phyloP scores from a whole-genome alignment of 37 sponge, comb jelly and placozoan genomes.

The Corticium candelabrum region DNA sequence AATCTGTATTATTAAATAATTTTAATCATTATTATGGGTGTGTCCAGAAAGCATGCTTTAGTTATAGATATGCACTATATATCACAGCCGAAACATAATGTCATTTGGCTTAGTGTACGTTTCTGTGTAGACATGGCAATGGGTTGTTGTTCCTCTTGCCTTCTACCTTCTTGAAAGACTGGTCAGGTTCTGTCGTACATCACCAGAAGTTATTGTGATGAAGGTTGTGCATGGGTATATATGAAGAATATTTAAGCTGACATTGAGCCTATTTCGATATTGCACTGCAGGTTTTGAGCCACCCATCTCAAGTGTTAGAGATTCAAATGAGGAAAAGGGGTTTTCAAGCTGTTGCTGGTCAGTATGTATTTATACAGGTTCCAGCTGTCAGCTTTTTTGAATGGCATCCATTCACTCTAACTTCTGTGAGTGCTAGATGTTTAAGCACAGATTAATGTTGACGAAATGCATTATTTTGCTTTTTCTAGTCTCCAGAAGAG shows the following conservation, averaged over 20 bases:
- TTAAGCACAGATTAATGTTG: background rate
- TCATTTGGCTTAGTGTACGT: background rate
- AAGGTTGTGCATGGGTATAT: slow-evolving; percentile 78
- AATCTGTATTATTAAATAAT: no score
- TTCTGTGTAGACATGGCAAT: slow-evolving; percentile 54
- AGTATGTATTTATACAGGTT: slow-evolving; percentile 82
- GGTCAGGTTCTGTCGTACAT: slow-evolving; percentile 39
- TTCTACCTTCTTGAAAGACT: slow-evolving; percentile 72
- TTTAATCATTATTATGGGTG: no score
- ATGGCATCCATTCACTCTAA: slow-evolving; percentile 95
- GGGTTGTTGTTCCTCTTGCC: slow-evolving; percentile 62
- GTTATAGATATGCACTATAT: no score
- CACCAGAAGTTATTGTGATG: slow-evolving; percentile 25
- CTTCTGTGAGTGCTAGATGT: slow-evolving; percentile 63
- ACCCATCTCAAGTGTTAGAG: slow-evolving; percentile 76
- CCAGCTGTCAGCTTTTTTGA: slow-evolving; percentile 61
- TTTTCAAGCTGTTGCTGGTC: slow-evolving; percentile 71
- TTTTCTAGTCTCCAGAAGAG: slow-evolving; percentile 85
- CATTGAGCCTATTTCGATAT: no score
- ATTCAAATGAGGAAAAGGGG: slow-evolving; percentile 73
- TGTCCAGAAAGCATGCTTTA: no score
- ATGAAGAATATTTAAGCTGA: no score
- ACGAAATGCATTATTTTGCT: background rate
- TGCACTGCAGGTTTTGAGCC: slow-evolving; percentile 50
- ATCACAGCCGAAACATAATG: background rate